phyloP scores from a whole-genome alignment of 30 jellyfish, hydroid and myxozoan genomes.

The Clytia hemisphaerica region DNA sequence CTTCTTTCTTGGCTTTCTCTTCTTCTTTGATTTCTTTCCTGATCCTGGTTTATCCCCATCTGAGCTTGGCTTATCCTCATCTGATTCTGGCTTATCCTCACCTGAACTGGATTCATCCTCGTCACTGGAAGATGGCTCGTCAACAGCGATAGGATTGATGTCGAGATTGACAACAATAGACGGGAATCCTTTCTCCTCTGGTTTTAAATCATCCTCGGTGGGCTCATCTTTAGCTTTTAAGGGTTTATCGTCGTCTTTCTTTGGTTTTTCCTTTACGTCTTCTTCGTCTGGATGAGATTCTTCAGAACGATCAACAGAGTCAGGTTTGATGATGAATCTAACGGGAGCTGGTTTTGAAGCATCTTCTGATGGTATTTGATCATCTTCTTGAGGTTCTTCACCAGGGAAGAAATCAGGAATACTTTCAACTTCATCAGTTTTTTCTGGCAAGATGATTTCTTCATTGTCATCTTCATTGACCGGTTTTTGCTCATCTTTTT shows the following conservation, averaged over 20 bases:
- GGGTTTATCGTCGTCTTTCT: background rate
- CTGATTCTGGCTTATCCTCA: background rate
- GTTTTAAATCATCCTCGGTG: background rate
- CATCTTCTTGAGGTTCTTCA: conserved; percentile 2
- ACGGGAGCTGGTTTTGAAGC: no score
- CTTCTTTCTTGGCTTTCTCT: background rate
- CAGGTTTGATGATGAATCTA: no score
- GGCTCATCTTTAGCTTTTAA: conserved; percentile 4
- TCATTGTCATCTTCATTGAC: background rate
- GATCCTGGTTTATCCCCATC: background rate
- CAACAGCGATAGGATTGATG: background rate
- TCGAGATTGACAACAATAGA: background rate
- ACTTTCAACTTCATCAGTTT: background rate
- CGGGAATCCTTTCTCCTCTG: background rate
- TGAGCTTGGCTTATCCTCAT: no score
- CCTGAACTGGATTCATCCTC: no score
- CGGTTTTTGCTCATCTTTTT: background rate
- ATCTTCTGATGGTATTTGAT: background rate
- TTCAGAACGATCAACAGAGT: background rate
- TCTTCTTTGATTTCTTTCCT: background rate
- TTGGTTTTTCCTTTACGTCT: background rate
- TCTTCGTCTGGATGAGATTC: background rate
- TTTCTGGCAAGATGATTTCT: background rate
- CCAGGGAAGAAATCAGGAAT: background rate
- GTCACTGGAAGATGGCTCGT: background rate